Evolutionary conservation across 2,888 invertebrate genomes (phyloP).

Genomic region (Agrotis exclamationis): DNA sequence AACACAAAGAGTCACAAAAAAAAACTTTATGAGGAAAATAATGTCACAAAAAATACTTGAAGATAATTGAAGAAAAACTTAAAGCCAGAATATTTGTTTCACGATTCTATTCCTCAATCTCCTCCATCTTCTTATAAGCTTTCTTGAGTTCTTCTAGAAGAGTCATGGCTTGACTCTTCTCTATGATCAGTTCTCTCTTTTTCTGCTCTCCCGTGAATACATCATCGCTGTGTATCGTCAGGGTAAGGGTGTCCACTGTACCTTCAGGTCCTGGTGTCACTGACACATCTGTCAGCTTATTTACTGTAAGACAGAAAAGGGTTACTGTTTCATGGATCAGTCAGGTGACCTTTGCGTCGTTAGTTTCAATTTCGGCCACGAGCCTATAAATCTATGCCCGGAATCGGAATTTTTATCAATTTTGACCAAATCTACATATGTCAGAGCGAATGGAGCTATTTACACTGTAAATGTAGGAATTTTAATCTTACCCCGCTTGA

Average conservation of each 20-base stretch:
- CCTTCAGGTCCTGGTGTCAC: slow-evolving; percentile 77
- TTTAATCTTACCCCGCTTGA: too few species aligned
- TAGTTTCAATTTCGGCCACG: too few species aligned
- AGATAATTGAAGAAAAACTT: neutral
- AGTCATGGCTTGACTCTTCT: slow-evolving; percentile 73
- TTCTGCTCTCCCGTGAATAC: slow-evolving; percentile 78
- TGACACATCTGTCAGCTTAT: slow-evolving; percentile 81
- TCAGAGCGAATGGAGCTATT: too few species aligned
- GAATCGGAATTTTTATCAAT: too few species aligned
- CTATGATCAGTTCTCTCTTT: slow-evolving; percentile 78
- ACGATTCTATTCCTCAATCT: slow-evolving; percentile 61
- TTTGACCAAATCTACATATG: too few species aligned
- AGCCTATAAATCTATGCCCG: too few species aligned
- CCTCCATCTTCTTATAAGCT: slow-evolving; percentile 82
- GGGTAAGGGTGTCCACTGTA: slow-evolving; percentile 76
- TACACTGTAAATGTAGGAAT: too few species aligned
- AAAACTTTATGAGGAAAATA: too few species aligned
- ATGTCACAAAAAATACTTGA: neutral
- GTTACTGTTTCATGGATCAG: neutral
- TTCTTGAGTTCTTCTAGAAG: slow-evolving; percentile 80
- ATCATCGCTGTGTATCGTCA: slow-evolving; percentile 79
- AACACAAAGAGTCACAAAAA: neutral
- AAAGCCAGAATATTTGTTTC: neutral
- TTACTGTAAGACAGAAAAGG: slow-evolving; percentile 74
- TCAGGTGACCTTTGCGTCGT: too few species aligned